Base-by-base conservation (phyloP, 2,113 vertebrate genomes). In the Sinocyclocheilus anophthalmus region DNA sequence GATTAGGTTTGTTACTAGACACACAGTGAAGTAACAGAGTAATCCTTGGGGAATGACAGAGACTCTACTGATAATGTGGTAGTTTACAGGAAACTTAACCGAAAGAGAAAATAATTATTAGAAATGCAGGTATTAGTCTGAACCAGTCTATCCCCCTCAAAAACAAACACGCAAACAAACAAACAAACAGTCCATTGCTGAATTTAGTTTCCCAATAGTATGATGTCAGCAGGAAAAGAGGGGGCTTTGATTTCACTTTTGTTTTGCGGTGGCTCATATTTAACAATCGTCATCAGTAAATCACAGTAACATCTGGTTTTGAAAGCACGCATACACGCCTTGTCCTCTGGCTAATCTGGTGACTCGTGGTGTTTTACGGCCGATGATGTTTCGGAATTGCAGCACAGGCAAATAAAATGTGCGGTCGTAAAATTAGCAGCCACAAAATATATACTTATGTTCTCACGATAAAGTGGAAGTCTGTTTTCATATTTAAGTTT, bases 341-440 rank as follows among this genome's bases (percentile, higher is more conserved):
- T 81, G 67, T 53, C 85, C 67, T n/a, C 69, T 55, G 81, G 88
- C 81, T 83, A 83, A n/a, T 86, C 84, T 92, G 88, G 93, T 94
- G 91, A 90, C 91, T 93, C 91, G 92, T 93, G 90, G 89, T 90
- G 93, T 94, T 90, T 94, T 94, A 94, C 77, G 85, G 92, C 94
- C 63, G 33, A 85, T 91, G 92, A 91, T 90, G 87, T 92, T 94
- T 91, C 91, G 90, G 90, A 93, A 93, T 90, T 92, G 93, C 91
- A 93, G 94, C 92, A 95, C 92, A 90, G 92, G 92, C 90, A 91
- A 91, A 94, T 95, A 95, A 95, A 95, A 94, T 91, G 89, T 90
- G 92, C 85, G 89, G 90, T 94, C 93, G 86, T 95, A 94, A 95
- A 95, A 95, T 94, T 94, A 95, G 93, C 93, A 94, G 93, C 93